These are phyloP conservation scores for Dascillus cervinus DNA, from an alignment of 2,888 invertebrate species.

Conservation along the genomic window DNA sequence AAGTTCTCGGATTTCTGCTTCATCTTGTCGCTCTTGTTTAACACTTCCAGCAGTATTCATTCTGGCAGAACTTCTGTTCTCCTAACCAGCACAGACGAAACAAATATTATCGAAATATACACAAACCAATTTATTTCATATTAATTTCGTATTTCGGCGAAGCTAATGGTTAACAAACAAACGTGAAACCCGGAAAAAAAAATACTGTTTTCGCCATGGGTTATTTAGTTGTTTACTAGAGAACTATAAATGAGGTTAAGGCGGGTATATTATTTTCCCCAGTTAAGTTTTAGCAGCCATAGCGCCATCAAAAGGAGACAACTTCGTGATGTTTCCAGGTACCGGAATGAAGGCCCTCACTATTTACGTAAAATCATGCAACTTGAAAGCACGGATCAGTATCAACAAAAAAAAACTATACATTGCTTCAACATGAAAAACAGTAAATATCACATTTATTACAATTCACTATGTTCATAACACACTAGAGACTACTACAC, in stretches of 20 bases:
- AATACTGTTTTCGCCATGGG: neutral
- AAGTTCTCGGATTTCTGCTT: conserved; percentile 79
- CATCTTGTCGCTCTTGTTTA: conserved; percentile 72
- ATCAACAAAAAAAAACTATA: too few relatives aligned
- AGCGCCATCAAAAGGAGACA: conserved; percentile 38
- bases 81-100: neutral
- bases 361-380: conserved; percentile 10
- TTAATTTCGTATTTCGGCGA: neutral
- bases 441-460: too few relatives aligned
- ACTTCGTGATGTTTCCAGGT: conserved; percentile 34
- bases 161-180: neutral
- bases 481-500: conserved; percentile 19
- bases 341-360: conserved; percentile 22
- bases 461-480: conserved; percentile 13
- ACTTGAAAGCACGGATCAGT: too few relatives aligned
- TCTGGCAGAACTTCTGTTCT: neutral
- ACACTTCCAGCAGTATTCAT: conserved; percentile 38
- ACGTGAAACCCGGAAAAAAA: neutral
- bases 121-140: neutral
- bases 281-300: conserved; percentile 41
- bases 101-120: too few relatives aligned
- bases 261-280: conserved; percentile 37
- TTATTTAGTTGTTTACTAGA: conserved; percentile 24
- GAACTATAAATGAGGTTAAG: conserved; percentile 38
- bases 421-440: conserved; percentile 13